Evolutionary conservation across 2,113 vertebrate species (phyloP).

Genomic region (Herpailurus yagouaroundi): DNA sequence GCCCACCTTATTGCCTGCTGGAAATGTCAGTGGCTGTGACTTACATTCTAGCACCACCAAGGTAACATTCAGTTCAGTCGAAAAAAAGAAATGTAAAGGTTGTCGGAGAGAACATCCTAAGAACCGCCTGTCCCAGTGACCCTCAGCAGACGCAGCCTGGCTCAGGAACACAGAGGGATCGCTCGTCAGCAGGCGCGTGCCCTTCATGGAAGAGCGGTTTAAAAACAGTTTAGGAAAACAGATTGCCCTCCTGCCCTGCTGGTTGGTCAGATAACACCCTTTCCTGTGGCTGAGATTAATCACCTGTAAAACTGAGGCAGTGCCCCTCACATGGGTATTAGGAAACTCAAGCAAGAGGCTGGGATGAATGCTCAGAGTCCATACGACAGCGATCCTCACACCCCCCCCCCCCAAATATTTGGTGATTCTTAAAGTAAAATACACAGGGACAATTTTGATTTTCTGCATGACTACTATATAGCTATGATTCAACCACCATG

Average conservation of each 20-base stretch:
- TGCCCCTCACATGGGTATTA: neutral
- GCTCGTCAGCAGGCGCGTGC: neutral
- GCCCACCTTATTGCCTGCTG: neutral
- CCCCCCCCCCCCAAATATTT: neutral
- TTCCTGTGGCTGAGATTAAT: slow-evolving; percentile 46
- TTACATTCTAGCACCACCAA: neutral
- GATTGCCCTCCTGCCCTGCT: neutral
- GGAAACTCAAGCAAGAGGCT: neutral
- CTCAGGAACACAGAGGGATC: neutral
- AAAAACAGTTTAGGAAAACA: slow-evolving; percentile 58
- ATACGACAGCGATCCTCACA: rapidly evolving
- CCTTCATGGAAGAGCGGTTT: slow-evolving; percentile 65
- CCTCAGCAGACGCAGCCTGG: neutral
- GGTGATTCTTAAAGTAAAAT: neutral
- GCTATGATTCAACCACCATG: neutral
- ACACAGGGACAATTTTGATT: neutral
- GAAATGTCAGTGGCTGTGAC: neutral
- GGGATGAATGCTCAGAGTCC: neutral
- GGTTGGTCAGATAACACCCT: neutral
- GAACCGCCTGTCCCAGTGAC: neutral
- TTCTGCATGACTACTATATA: neutral
- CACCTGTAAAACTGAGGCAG: neutral
- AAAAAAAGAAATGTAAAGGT: neutral
- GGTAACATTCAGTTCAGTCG: neutral
- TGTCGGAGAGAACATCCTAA: neutral